phyloP scores from a whole-genome alignment of 2,113 vertebrate species.

The crab-eating macaque (Macaca fascicularis) region T2T-MFA8v1.1 NC_088376.1:16116501-16117000 shows the following conservation, averaged over 20 bases:
- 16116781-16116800: not conserved
- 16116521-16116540: not conserved
- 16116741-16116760: not conserved
- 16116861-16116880: not conserved
- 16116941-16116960: not conserved
- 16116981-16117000: not conserved
- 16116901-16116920: not conserved
- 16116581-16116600: not conserved
- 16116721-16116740: not conserved
- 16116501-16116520: no score
- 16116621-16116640: not conserved
- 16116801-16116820: not conserved
- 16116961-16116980: not conserved
- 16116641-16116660: not conserved
- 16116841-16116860: not conserved
- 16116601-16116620: not conserved
- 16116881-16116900: not conserved
- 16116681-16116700: not conserved
- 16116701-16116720: not conserved
- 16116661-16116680: not conserved
- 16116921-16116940: not conserved
- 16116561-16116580: not conserved
- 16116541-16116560: not conserved
- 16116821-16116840: not conserved
- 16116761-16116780: not conserved